Evolutionary conservation across 2,888 invertebrate genomes (phyloP).

Genomic region (Latrodectus elegans): DNA sequence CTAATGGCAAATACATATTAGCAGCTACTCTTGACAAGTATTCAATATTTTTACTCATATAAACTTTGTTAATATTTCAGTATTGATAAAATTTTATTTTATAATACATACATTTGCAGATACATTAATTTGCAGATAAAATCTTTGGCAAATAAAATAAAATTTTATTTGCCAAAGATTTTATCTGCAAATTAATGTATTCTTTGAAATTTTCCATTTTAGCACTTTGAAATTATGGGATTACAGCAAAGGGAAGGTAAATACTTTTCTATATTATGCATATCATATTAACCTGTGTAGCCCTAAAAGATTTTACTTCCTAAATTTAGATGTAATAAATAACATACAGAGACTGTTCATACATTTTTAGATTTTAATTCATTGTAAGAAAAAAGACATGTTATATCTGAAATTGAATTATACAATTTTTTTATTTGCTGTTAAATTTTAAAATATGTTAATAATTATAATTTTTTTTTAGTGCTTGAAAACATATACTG

Average conservation of each 20-base stretch:
- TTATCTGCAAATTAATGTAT: neutral
- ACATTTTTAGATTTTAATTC: too few species aligned
- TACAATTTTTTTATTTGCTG: too few species aligned
- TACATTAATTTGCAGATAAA: neutral
- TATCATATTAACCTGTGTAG: too few species aligned
- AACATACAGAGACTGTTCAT: too few species aligned
- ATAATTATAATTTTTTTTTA: conserved; percentile 71
- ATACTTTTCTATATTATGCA: conserved; percentile 27
- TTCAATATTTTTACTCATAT: conserved; percentile 54
- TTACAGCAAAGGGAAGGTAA: conserved; percentile 93
- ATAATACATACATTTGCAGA: neutral
- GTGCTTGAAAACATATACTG: conserved; percentile 97
- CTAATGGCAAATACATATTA: conserved; percentile 99
- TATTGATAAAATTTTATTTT: neutral
- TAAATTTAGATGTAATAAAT: too few species aligned
- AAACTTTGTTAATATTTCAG: neutral
- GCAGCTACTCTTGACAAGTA: conserved; percentile 97
- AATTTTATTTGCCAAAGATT: too few species aligned
- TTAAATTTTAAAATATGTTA: neutral
- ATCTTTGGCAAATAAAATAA: too few species aligned
- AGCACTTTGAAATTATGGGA: conserved; percentile 98
- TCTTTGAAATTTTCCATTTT: conserved; percentile 19
- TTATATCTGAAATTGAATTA: too few species aligned
- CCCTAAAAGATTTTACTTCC: too few species aligned
- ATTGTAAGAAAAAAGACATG: too few species aligned